Evolutionary conservation across 2,797 vertebrate genomes (phyloP), one percentile per base, ranked within the genome.

Genomic region (Aratinga solstitialis): DNA sequence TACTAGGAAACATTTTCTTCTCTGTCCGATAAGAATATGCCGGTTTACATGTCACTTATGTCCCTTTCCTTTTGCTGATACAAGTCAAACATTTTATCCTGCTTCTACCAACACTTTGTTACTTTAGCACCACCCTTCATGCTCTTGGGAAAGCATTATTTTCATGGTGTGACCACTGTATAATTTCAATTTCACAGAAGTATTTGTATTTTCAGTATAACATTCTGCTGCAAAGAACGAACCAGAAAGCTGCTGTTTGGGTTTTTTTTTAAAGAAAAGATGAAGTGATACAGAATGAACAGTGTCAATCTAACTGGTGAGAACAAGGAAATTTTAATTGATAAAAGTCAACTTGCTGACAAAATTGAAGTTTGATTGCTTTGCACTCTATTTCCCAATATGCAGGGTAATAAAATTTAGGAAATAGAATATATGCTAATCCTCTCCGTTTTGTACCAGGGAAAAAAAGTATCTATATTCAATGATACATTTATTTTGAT

Each of bases 371-470:
- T 66, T n/a, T 59, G 7, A 68, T 71, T 82, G 17, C 4, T 82
- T 83, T 89, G 40, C 42, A 56, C 4, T 54, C 1, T 71, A 27
- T 68, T 69, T 94, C 42, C 29, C 34, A 76, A 27, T 40, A 42
- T n/a, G 2, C 0, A 0, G 1, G 7, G 2, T 27, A 72, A 75
- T 20, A 61, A 71, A 48, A 81, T 36, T 61, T 27, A 69, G 13
- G 17, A 80, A 83, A 72, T 43, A 38, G 5, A 43, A 34, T 38
- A 42, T 43, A 58, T 34, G 7, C 40, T 69, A 47, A 86, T 86
- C 4, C 7, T 69, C 5, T n/a, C 2, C 40, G 5, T 26, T 74
- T 14, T 86, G 8, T 51, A 61, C 13, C 8, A 34, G 38, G 12
- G 10, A 15, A 40, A 63, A 54, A 34, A 18, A 17, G 3, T 32